phyloP scores from a whole-genome alignment of 2,888 invertebrate species.

The Trissolcus brochymenae region DNA sequence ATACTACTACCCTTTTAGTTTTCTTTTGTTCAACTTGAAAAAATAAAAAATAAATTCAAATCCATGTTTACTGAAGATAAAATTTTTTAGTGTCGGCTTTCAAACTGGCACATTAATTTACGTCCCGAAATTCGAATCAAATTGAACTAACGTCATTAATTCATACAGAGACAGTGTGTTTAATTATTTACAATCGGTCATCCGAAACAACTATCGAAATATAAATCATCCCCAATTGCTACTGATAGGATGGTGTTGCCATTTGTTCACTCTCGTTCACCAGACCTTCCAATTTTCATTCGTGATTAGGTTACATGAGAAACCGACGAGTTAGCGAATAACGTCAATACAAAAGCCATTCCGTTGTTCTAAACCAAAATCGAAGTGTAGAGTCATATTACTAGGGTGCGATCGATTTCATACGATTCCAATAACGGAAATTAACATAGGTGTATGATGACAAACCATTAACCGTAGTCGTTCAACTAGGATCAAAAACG shows the following conservation, averaged over 20 bases:
- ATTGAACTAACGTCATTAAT: conserved; percentile 24
- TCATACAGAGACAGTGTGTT: conserved; percentile 20
- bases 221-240: conserved; percentile 46
- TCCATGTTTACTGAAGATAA: background rate
- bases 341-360: conserved; percentile 47
- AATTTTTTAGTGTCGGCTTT: background rate
- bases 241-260: conserved; percentile 44
- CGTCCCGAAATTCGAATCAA: background rate
- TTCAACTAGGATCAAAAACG: background rate
- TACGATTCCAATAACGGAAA: conserved; percentile 46
- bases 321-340: conserved; percentile 53
- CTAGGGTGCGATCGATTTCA: conserved; percentile 43
- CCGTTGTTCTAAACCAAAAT: conserved; percentile 50
- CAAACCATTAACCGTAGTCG: conserved; percentile 17
- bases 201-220: conserved; percentile 29
- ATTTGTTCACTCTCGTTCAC: conserved; percentile 48
- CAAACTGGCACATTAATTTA: background rate
- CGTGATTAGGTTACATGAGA: conserved; percentile 55
- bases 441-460: conserved; percentile 41
- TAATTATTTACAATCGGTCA: conserved; percentile 45
- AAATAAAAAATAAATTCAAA: background rate
- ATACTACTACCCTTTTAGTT: background rate
- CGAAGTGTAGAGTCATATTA: conserved; percentile 44
- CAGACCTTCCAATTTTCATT: conserved; percentile 55
- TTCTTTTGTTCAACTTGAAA: background rate